A percentile compares a stretch with the other conserved stretches of the same genome.
Evolutionary conservation across 2,888 invertebrate genomes (phyloP).

Genomic region (Therioaphis trifolii): DNA sequence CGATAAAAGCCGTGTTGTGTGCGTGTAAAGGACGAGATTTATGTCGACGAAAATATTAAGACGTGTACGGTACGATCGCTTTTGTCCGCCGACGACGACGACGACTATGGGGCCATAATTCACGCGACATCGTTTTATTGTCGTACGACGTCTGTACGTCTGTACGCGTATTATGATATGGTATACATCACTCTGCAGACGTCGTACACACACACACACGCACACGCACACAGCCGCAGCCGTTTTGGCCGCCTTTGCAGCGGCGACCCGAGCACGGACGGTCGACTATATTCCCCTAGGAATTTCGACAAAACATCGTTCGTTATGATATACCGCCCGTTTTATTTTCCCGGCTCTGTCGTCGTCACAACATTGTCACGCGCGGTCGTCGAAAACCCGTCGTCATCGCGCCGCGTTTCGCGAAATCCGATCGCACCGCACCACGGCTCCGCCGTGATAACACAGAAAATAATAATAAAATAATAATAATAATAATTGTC

Average conservation of each 20-base stretch:
- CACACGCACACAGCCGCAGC: not conserved
- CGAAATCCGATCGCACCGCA: too few relatives aligned
- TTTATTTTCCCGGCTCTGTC: too few relatives aligned
- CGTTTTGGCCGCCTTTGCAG: constrained; percentile 18
- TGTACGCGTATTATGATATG: too few relatives aligned
- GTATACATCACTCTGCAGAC: too few relatives aligned
- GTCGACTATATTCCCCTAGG: not conserved
- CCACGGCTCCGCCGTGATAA: too few relatives aligned
- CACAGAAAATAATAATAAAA: not conserved
- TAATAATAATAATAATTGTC: not conserved
- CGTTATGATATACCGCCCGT: too few relatives aligned
- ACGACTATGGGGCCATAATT: constrained; percentile 50
- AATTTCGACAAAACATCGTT: not conserved
- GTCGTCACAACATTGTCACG: too few relatives aligned
- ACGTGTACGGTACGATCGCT: constrained; percentile 37
- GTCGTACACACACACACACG: not conserved
- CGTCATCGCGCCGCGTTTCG: too few relatives aligned
- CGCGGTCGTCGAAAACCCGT: too few relatives aligned
- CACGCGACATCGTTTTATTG: too few relatives aligned
- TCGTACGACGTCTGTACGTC: too few relatives aligned
- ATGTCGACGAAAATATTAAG: constrained; percentile 59
- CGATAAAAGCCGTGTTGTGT: constrained; percentile 59
- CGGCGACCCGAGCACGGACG: constrained; percentile 26
- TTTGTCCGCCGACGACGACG: constrained; percentile 47
- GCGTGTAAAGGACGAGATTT: constrained; percentile 36